Percentiles rank a stretch among this genome's conserved stretches.
phyloP scores from a whole-genome alignment of 2,888 invertebrate genomes.

The Ochropacha duplaris region DNA sequence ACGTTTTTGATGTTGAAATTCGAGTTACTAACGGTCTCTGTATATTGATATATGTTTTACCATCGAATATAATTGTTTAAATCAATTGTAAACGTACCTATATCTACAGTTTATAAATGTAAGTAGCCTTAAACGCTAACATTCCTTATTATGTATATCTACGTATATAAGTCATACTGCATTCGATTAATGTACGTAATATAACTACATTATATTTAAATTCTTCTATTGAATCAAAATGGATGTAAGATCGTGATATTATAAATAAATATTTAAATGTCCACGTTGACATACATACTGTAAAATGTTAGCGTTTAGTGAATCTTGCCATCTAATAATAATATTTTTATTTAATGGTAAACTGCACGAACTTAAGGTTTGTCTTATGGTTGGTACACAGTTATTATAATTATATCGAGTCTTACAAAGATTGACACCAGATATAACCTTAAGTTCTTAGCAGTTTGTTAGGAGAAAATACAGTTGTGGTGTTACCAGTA shows the following conservation, averaged over 20 bases:
- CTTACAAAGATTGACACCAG: slow-evolving; percentile 8
- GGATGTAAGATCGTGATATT: not conserved
- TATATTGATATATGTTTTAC: slow-evolving; percentile 66
- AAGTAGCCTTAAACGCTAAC: slow-evolving; percentile 79
- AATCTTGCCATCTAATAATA: slow-evolving; percentile 73
- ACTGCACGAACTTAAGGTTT: slow-evolving; percentile 47
- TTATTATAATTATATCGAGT: slow-evolving; percentile 6
- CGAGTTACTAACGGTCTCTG: slow-evolving; percentile 63
- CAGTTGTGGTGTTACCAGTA: slow-evolving; percentile 80
- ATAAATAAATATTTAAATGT: not conserved
- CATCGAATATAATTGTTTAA: slow-evolving; percentile 56
- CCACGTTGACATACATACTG: slow-evolving; percentile 29
- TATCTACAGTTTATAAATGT: slow-evolving; percentile 57
- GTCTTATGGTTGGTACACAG: slow-evolving; percentile 4
- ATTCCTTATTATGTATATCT: slow-evolving; percentile 61
- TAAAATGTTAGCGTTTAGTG: slow-evolving; percentile 80
- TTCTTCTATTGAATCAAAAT: not conserved
- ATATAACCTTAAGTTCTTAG: slow-evolving; percentile 41
- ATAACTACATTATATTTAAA: not conserved
- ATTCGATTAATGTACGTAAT: not conserved
- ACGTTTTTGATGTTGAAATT: slow-evolving; percentile 65
- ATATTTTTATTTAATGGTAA: slow-evolving; percentile 60
- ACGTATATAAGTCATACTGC: slow-evolving; percentile 21
- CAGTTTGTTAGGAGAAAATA: slow-evolving; percentile 49
- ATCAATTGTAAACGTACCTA: slow-evolving; percentile 60